Percentiles rank a stretch among this genome's conserved stretches.
These are phyloP conservation scores for Dryoscopus gambensis DNA, from an alignment of 2,113 vertebrate genomes.

Conservation along the genomic window DNA sequence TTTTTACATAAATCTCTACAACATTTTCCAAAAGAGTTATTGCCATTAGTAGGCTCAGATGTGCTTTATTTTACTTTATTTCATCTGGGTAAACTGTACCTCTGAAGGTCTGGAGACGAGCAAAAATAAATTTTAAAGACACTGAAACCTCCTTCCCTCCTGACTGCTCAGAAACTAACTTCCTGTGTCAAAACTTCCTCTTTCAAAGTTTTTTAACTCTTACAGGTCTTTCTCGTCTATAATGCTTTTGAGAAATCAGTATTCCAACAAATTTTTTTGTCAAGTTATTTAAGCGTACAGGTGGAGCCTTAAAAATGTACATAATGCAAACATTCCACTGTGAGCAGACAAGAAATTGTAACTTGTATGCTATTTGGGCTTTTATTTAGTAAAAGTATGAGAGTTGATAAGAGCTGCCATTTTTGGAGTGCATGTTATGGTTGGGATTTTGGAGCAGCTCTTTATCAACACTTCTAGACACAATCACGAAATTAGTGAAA, in stretches of 20 bases:
- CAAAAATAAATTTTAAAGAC: neutral
- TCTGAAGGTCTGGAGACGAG: neutral
- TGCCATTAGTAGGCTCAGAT: neutral
- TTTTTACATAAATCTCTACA: neutral
- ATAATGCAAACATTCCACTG: fast-evolving
- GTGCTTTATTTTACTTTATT: neutral
- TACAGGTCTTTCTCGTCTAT: neutral
- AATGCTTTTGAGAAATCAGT: neutral
- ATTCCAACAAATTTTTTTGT: neutral
- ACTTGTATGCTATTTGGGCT: neutral
- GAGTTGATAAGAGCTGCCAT: neutral
- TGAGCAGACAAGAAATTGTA: neutral
- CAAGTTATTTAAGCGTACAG: neutral
- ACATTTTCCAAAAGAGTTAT: neutral
- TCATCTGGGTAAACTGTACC: neutral
- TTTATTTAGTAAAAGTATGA: neutral
- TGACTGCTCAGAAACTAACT: conserved; percentile 12
- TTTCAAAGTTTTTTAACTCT: conserved; percentile 33
- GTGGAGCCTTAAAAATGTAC: neutral
- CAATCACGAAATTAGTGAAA: neutral
- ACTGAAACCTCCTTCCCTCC: neutral
- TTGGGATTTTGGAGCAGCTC: neutral
- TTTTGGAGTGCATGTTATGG: neutral
- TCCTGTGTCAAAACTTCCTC: conserved; percentile 60
- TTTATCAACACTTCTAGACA: neutral